Conservation (phyloP, 2,113 vertebrate genomes). For the Lycaon pictus region DNA sequence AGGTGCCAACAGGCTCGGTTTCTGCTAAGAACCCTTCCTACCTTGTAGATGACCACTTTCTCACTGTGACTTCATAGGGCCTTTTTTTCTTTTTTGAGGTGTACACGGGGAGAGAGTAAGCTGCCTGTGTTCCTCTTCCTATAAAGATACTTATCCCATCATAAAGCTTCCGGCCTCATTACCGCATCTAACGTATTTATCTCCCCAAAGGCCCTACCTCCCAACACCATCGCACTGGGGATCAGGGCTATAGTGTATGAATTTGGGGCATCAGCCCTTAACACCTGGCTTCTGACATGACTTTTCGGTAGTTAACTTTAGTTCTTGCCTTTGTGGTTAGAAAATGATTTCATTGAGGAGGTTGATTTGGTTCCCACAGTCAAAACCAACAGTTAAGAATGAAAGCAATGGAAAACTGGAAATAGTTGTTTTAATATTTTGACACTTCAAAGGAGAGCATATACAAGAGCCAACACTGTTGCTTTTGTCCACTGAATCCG, state of each 20-base stretch:
- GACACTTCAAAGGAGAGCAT: neutral
- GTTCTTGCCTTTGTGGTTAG: slow-evolving; percentile 1
- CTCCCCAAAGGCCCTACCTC: neutral
- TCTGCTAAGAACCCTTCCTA: neutral
- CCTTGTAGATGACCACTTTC: neutral
- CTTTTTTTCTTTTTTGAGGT: neutral
- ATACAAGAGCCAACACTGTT: neutral
- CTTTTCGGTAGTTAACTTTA: neutral
- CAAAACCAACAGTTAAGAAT: neutral
- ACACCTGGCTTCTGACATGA: neutral
- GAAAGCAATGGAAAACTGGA: neutral
- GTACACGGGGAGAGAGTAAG: neutral
- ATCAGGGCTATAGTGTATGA: neutral
- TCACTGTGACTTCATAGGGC: neutral
- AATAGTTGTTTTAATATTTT: neutral
- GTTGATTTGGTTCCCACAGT: neutral
- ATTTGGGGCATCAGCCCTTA: neutral
- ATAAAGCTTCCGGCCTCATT: neutral
- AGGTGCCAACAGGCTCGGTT: neutral
- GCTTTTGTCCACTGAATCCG: neutral
- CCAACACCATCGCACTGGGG: neutral
- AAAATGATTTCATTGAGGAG: slow-evolving; percentile 10
- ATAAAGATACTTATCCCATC: neutral
- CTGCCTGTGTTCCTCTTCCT: neutral
- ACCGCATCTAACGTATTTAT: neutral